phyloP scores from a whole-genome alignment of 2,888 invertebrate genomes.

The Saturnia japonica region DNA sequence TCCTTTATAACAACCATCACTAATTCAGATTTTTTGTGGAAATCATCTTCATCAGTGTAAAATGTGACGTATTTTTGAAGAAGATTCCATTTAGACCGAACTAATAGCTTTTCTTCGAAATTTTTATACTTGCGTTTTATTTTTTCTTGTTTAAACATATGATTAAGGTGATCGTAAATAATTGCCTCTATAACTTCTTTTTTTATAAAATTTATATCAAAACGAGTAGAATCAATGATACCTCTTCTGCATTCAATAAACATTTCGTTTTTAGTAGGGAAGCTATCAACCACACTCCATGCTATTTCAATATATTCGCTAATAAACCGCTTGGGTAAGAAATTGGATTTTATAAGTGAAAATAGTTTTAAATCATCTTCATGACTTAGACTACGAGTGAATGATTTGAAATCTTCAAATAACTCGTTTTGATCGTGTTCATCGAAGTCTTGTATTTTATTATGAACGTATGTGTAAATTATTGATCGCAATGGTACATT shows the following conservation, averaged over 20 bases:
- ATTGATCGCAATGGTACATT: slow-evolving; percentile 51
- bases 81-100: slow-evolving; percentile 42
- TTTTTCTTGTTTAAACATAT: slow-evolving; percentile 33
- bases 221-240: slow-evolving; percentile 37
- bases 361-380: slow-evolving; percentile 54
- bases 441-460: slow-evolving; percentile 37
- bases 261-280: slow-evolving; percentile 36
- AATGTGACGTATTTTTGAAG: slow-evolving; percentile 35
- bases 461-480: slow-evolving; percentile 45
- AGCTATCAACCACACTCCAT: slow-evolving; percentile 46
- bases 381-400: slow-evolving; percentile 45
- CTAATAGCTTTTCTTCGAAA: slow-evolving; percentile 27
- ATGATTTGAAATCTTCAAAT: slow-evolving; percentile 44
- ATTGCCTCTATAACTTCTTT: slow-evolving; percentile 40
- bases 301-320: slow-evolving; percentile 39
- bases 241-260: slow-evolving; percentile 36
- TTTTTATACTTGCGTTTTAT: slow-evolving; percentile 22
- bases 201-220: slow-evolving; percentile 36
- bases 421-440: slow-evolving; percentile 35
- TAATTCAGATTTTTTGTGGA: slow-evolving; percentile 29
- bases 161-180: slow-evolving; percentile 42
- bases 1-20: slow-evolving; percentile 33
- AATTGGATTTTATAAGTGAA: slow-evolving; percentile 31
- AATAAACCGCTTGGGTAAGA: slow-evolving; percentile 38
- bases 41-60: slow-evolving; percentile 28